Base-by-base conservation (phyloP, 2,113 vertebrate genomes). In the Paratilapia polleni region DNA sequence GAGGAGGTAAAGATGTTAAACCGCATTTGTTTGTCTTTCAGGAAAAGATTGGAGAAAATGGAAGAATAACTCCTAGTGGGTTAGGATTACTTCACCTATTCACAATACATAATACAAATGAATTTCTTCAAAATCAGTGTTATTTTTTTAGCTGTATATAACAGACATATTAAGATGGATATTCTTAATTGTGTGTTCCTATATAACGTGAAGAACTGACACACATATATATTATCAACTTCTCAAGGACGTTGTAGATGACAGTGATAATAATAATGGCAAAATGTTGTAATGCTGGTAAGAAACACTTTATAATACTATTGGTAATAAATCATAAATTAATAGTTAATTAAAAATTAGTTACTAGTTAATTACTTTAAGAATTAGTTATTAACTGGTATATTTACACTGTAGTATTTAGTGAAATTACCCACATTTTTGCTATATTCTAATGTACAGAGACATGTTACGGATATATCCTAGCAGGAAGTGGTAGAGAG, bases 401-500 rank as follows among this genome's bases (percentile, higher is more conserved):
- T 41, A 68, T 4, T 68, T 68, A 47, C 22, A 68, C 38, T 41
- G 17, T 59, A 59, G 19, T 20, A 49, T 80, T 24, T 1, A 17
- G 5, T 41, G 5, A 41, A 41, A 28, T 24, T 11, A 14, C 24
- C 22, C 22, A 43, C 14, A 62, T 28, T 38, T 64, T 68, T 31
- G 8, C 41, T 59, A 6, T 12, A 34, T 61, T 34, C 9, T 38
- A 8, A 47, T 82, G 6, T 20, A 5, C 36, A 73, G 57, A 70
- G 41, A 62, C 28, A 8, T 58, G 24, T 10, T 13, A 26, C 11
- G 13, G 26, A 20, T 10, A 2, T 17, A 6, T 73, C n/a, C 43
- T 61, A 56, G 91, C 47, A 76, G 98, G 84, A 79, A 14, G 93
- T 90, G 95, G 96, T 94, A 87, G 17, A 77, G 96, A 96, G 95